A percentile compares a stretch with the other conserved stretches of the same genome.
Conservation (phyloP, 2,113 vertebrate genomes). For the Gulo gulo region DNA sequence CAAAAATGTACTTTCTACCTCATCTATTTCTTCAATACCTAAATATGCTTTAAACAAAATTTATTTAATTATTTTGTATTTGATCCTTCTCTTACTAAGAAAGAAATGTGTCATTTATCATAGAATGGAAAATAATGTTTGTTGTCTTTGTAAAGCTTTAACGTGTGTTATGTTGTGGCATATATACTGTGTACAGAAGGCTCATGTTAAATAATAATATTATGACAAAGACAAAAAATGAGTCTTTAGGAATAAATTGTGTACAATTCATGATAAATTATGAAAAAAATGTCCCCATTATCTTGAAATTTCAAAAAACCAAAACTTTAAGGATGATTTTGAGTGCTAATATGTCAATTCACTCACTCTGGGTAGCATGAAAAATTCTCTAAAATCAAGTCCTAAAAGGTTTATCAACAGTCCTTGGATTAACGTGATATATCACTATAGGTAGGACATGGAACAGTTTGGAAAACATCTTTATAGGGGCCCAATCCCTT, state of each 20-base stretch:
- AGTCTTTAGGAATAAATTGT: not conserved
- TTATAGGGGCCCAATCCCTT: not conserved
- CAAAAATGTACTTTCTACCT: constrained; percentile 11
- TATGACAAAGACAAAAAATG: not conserved
- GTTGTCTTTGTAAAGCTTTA: not conserved
- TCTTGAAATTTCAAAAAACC: not conserved
- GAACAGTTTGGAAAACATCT: not conserved
- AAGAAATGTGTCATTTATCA: not conserved
- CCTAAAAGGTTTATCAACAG: not conserved
- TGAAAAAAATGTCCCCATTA: not conserved
- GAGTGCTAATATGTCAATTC: not conserved
- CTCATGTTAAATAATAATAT: not conserved
- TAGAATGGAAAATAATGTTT: not conserved
- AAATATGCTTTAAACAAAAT: constrained; percentile 15
- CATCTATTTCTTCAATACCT: not conserved
- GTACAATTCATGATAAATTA: not conserved
- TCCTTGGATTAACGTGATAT: not conserved
- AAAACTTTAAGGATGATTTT: not conserved
- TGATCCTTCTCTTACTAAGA: not conserved
- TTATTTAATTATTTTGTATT: not conserved
- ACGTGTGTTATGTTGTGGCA: not conserved
- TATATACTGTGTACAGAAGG: not conserved
- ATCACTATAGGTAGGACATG: not conserved
- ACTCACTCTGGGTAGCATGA: not conserved
- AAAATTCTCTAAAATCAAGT: not conserved